phyloP scores from a whole-genome alignment of 2,113 vertebrate species.

The Salminus brasiliensis region DNA sequence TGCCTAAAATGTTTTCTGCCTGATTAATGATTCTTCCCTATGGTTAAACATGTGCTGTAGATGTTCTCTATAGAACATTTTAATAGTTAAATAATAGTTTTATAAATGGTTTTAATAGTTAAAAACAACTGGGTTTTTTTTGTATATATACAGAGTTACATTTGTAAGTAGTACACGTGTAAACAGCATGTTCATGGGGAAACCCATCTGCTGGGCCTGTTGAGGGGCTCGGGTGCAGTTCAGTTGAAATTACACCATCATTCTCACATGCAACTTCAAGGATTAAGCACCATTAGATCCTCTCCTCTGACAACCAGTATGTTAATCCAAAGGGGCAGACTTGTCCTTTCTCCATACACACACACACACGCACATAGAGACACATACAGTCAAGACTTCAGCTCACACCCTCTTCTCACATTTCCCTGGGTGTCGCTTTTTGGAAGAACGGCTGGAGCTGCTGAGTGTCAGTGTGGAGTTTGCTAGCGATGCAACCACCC shows the following conservation, averaged over 20 bases:
- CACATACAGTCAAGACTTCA: background rate
- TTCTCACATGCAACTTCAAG: constrained; percentile 31
- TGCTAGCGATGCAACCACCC: constrained; percentile 62
- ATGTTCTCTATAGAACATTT: too few relatives aligned
- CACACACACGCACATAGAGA: background rate
- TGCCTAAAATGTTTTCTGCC: too few relatives aligned
- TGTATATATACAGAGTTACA: too few relatives aligned
- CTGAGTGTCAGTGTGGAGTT: constrained; percentile 59
- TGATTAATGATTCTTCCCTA: too few relatives aligned
- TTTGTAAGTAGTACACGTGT: background rate
- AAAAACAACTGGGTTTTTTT: too few relatives aligned
- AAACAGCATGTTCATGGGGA: constrained; percentile 25
- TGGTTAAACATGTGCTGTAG: too few relatives aligned
- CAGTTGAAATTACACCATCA: constrained; percentile 39
- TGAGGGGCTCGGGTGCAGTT: background rate
- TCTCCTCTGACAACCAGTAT: constrained; percentile 12
- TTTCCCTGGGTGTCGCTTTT: constrained; percentile 33
- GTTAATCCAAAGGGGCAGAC: constrained; percentile 2
- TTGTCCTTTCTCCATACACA: background rate
- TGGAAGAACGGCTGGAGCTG: constrained; percentile 14
- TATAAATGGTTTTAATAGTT: too few relatives aligned
- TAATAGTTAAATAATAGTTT: too few relatives aligned
- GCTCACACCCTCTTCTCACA: constrained; percentile 4
- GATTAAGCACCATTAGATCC: constrained; percentile 37
- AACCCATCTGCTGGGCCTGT: background rate